Percentiles rank a stretch among this genome's conserved stretches.
Evolutionary conservation across 1,140 invertebrate species (phyloP).

Genomic region (Holotrichia oblita): DNA sequence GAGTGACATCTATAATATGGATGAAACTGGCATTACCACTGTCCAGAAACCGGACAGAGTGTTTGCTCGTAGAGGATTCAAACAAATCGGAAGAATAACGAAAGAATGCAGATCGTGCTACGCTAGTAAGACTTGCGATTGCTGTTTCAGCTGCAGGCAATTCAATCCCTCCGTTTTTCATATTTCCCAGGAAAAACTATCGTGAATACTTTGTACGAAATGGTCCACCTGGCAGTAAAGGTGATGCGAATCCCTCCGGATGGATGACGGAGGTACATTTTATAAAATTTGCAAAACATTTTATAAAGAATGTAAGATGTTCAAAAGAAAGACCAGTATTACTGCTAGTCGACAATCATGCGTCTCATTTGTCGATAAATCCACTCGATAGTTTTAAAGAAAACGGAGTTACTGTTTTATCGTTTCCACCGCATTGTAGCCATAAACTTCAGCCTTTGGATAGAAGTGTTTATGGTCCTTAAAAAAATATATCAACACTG

Average conservation of each 20-base stretch:
- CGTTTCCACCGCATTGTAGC: too few species aligned
- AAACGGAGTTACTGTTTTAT: too few species aligned
- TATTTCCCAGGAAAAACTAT: constrained; percentile 41
- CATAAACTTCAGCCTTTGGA: too few species aligned
- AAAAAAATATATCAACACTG: too few species aligned
- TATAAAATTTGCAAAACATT: too few species aligned
- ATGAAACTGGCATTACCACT: constrained; percentile 62
- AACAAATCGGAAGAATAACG: too few species aligned
- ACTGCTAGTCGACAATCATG: constrained; percentile 57
- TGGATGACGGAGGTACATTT: constrained; percentile 41
- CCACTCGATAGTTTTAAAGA: too few species aligned
- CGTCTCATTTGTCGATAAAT: too few species aligned
- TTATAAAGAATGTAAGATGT: constrained; percentile 43
- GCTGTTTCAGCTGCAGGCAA: constrained; percentile 45
- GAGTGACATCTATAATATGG: constrained; percentile 60
- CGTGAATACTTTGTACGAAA: constrained; percentile 25
- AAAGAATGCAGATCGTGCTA: too few species aligned
- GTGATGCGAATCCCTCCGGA: constrained; percentile 42
- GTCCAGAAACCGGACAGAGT: constrained; percentile 59
- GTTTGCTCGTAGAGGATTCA: background rate
- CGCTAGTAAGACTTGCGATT: background rate
- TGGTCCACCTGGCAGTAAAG: constrained; percentile 28
- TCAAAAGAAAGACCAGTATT: constrained; percentile 52
- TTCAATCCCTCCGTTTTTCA: constrained; percentile 56
- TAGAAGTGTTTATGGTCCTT: too few species aligned